Conservation (phyloP, 2,888 invertebrate genomes). For the Adela reaumurella region DNA sequence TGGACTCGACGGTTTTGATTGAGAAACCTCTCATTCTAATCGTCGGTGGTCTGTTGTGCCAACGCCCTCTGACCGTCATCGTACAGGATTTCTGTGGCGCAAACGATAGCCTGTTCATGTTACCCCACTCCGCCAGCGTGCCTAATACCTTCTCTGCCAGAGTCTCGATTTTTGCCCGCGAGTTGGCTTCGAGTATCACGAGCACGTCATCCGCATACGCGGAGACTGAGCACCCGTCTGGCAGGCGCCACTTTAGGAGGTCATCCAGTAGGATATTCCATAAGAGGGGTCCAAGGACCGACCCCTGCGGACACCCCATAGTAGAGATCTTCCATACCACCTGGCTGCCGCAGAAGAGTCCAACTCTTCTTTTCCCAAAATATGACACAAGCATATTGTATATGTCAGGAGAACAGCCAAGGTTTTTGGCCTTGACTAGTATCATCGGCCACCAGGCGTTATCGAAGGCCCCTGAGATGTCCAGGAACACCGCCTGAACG, state of each 20-base stretch:
- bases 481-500: constrained; percentile 14
- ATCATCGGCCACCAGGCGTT: constrained; percentile 18
- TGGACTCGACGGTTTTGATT: not conserved
- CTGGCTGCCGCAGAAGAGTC: not conserved
- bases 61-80: constrained; percentile 12
- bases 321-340: constrained; percentile 2
- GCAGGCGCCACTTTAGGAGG: constrained; percentile 4
- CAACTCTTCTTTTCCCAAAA: constrained; percentile 2
- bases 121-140: constrained; percentile 8
- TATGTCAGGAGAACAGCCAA: constrained; percentile 7
- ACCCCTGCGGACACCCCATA: constrained; percentile 15
- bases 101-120: constrained; percentile 12
- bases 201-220: constrained; percentile 11
- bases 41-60: constrained; percentile 3
- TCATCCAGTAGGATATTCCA: constrained; percentile 12
- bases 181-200: constrained; percentile 11
- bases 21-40: not conserved
- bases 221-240: not conserved
- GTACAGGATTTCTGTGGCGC: constrained; percentile 12
- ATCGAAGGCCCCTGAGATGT: constrained; percentile 20
- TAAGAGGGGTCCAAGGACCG: constrained; percentile 11
- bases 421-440: constrained; percentile 9
- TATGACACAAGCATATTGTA: constrained; percentile 6
- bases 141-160: constrained; percentile 4
- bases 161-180: constrained; percentile 8